Base-by-base conservation (phyloP, 1,140 invertebrate species). In the Drosophila bifasciata region DNA sequence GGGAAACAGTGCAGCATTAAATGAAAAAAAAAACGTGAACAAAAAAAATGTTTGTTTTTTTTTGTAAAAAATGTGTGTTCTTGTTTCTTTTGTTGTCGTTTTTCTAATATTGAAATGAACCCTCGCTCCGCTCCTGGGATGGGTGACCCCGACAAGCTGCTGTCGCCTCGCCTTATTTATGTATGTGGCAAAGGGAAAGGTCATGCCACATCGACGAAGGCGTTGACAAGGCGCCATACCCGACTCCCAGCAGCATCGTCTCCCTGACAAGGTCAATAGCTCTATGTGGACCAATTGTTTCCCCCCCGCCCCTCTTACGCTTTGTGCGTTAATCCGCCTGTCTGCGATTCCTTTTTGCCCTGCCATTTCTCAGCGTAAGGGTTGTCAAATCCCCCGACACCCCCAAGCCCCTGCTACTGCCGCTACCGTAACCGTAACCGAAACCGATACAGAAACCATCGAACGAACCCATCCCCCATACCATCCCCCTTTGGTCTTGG, bases 301-400 rank as follows among this genome's bases (percentile, higher is more conserved):
- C 39, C 23, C n/a, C n/a, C n/a, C n/a, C n/a, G n/a, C n/a, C n/a
- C 17, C 59, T 55, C 8, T 66, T 71, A 71, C 62, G 61, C 68
- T 68, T 64, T 81, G 53, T 73, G 68, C 61, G 73, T 73, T 77
- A 81, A 83, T 81, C 62, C 68, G 73, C 68, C 61, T 63, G 78
- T 76, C 78, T 52, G 52, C 73, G 52, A 59, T 51, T 80, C 48
- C 52, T 43, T 53, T 43, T 23, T 60, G 49, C 57, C 50, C 61
- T 68, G 32, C 41, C 43, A 55, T 55, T 41, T 45, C 17, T 13
- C 32, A 36, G 11, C 43, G 70, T 56, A 78, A 78, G 69, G 79
- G 64, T 83, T 80, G 69, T 56, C 60, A 44, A 45, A 16, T 16
- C 45, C 55, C 15, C 23, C 46, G n/a, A n/a, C n/a, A n/a, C n/a